A percentile compares a stretch with the other conserved stretches of the same genome.
phyloP scores from a whole-genome alignment of 2,797 vertebrate genomes.

The Sebastes taczanowskii region DNA sequence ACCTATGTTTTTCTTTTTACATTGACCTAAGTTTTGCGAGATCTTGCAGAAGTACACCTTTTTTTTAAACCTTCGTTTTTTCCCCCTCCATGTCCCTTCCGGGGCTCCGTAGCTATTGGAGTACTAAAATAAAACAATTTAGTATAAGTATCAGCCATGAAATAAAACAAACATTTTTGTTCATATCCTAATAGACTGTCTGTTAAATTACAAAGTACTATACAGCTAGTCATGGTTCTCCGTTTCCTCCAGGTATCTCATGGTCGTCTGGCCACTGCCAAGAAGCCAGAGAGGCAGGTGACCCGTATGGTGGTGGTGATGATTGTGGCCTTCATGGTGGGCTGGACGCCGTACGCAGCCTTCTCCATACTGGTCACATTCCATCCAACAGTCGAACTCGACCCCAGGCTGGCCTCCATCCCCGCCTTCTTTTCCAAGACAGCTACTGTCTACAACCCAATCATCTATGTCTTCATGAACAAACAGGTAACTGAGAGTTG shows the following conservation, averaged over 20 bases:
- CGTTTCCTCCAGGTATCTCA: conserved; percentile 84
- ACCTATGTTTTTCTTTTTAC: neutral
- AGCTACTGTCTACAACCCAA: conserved; percentile 90
- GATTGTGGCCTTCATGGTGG: conserved; percentile 91
- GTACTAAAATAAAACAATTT: neutral
- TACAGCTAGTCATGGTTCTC: neutral
- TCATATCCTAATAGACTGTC: neutral
- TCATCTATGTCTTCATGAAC: conserved; percentile 96
- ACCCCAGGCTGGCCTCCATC: conserved; percentile 86
- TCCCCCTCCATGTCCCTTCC: neutral
- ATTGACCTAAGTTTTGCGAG: neutral
- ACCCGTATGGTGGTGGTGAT: conserved; percentile 91
- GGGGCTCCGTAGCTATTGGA: neutral
- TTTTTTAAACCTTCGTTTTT: neutral
- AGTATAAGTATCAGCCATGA: neutral
- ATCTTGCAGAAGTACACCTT: neutral
- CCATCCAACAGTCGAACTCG: conserved; percentile 85
- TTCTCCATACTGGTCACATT: conserved; percentile 88
- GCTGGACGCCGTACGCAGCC: conserved; percentile 89
- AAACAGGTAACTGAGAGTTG: conserved; percentile 84
- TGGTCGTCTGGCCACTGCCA: conserved; percentile 81
- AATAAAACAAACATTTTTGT: neutral
- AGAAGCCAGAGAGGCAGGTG: conserved; percentile 89
- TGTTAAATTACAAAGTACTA: neutral
- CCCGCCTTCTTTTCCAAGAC: conserved; percentile 94